A percentile compares a stretch with the other conserved stretches of the same genome.
phyloP scores from a whole-genome alignment of 2,113 vertebrate species.

The Muntiacus reevesi region DNA sequence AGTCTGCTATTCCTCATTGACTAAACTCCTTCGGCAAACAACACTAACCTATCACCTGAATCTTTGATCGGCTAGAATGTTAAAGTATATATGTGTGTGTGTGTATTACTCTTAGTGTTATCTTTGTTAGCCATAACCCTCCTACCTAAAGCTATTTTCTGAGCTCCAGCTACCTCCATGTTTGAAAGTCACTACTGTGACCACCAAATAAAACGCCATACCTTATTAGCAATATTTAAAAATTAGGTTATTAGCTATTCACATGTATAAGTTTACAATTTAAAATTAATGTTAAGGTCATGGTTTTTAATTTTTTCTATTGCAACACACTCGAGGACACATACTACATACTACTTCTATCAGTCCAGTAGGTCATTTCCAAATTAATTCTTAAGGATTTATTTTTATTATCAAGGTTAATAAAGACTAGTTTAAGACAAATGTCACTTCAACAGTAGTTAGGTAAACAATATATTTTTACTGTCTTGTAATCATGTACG shows the following conservation, averaged over 20 bases:
- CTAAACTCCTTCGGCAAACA: not conserved
- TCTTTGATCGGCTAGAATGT: not conserved
- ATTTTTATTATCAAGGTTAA: not conserved
- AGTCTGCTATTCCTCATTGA: not conserved
- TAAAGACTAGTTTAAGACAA: not conserved
- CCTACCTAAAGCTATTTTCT: not conserved
- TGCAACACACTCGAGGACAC: not conserved
- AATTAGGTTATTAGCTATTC: not conserved
- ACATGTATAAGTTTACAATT: not conserved
- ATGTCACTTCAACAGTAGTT: not conserved
- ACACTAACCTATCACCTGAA: not conserved
- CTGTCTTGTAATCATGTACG: not conserved
- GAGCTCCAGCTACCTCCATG: not conserved
- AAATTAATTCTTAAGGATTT: not conserved
- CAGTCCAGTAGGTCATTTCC: not conserved
- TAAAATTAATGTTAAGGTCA: not conserved
- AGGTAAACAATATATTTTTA: not conserved
- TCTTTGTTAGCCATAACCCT: not conserved
- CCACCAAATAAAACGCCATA: not conserved
- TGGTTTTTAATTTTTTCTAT: not conserved
- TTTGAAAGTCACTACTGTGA: not conserved
- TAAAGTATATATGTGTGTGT: not conserved
- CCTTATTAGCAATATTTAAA: not conserved
- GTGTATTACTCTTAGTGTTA: not conserved
- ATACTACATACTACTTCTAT: not conserved